Evolutionary conservation across 2,113 vertebrate genomes (phyloP), one percentile per base, ranked within the genome.

Genomic region (Elephas maximus): DNA sequence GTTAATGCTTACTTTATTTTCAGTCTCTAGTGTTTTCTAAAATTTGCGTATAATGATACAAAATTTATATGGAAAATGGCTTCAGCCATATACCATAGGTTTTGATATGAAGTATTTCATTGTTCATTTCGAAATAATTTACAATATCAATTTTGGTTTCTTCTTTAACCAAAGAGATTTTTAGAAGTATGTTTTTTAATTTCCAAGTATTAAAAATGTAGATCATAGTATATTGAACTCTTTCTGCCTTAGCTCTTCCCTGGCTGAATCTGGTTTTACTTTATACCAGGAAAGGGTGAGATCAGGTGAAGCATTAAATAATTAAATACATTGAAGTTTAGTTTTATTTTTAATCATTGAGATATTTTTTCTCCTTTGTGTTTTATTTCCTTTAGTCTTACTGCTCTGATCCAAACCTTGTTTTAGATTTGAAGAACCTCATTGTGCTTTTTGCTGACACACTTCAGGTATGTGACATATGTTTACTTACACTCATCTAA

Each of bases 371-470:
- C 84, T 1, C 20, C 0, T 0, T 21, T 86, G 4, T 96, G 57
- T 77, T 92, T 95, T 53, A 76, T 96, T 98, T 91, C 0, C 96
- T 90, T 20, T 97, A 99, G 99, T 99, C 99, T 2, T 99, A 99
- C 98, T 99, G 99, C 96, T 99, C 99, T 0, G 99, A 99, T 97
- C 99, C 99, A 0, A 98, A 99, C 98, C 98, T 99, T 86, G 99
- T 99, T 63, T 95, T 99, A 98, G 99, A 99, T 96, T 98, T 99
- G 98, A 99, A 99, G 99, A 99, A 99, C 98, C 99, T 99, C 95
- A 99, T 99, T 0, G 99, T 99, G 41, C 99, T 99, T 44, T 99
- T 99, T 88, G 99, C 99, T 1, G 99, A 99, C 93, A 99, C 99
- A 0, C 99, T 99, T 79, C 99, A 99, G 99, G 99, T 99, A 98